phyloP scores from a whole-genome alignment of 2,888 invertebrate genomes.

The Lepidochitona cinerea region DNA sequence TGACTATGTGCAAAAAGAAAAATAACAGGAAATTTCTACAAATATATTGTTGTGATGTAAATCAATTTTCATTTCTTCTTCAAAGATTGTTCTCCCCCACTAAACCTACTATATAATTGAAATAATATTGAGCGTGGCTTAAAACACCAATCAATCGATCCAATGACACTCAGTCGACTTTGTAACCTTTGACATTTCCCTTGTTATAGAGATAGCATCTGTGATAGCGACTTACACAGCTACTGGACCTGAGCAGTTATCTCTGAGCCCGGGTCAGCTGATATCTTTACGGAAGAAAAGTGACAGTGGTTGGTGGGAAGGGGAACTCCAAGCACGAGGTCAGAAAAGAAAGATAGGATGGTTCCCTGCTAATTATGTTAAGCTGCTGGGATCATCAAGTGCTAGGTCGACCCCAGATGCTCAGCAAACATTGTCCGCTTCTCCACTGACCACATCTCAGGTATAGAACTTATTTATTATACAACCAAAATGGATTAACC shows the following conservation, averaged over 20 bases:
- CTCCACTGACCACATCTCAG: background rate
- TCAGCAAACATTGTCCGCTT: conserved; percentile 13
- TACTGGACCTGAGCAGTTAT: conserved; percentile 90
- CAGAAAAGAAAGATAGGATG: conserved; percentile 94
- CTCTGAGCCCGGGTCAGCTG: conserved; percentile 90
- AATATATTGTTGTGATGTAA: too few species aligned
- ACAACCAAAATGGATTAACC: too few species aligned
- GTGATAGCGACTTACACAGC: conserved; percentile 95
- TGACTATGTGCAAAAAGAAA: too few species aligned
- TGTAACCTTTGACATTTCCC: too few species aligned
- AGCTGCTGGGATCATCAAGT: conserved; percentile 73
- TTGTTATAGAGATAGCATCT: conserved; percentile 85
- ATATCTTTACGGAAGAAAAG: conserved; percentile 97
- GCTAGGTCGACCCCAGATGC: conserved; percentile 68
- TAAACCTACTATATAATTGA: background rate
- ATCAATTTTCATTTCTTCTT: too few species aligned
- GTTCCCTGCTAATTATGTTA: conserved; percentile 99
- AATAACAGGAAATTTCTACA: too few species aligned
- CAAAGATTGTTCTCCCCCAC: too few species aligned
- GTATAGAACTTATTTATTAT: too few species aligned
- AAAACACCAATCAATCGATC: too few species aligned
- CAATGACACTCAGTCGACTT: too few species aligned
- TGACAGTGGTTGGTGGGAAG: conserved; percentile 99
- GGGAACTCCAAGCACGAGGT: conserved; percentile 85
- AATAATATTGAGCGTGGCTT: too few species aligned